phyloP scores from a whole-genome alignment of 2,797 vertebrate genomes.

The Huso huso region DNA sequence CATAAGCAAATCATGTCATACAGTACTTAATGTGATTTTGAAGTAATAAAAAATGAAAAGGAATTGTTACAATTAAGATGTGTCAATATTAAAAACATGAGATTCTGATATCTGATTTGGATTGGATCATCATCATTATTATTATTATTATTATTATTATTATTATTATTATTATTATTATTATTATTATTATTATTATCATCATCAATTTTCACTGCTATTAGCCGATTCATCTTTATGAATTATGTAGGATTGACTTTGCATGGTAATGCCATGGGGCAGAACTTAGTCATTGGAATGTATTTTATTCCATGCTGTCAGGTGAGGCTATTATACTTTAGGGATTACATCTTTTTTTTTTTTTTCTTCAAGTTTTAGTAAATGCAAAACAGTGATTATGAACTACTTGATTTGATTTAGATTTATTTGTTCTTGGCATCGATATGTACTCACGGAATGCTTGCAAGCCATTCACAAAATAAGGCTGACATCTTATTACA shows the following conservation, averaged over 20 bases:
- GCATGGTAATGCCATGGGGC: conserved; percentile 4
- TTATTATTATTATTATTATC: too few species aligned
- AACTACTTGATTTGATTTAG: conserved; percentile 20
- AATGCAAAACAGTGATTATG: conserved; percentile 20
- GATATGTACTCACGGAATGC: conserved; percentile 26
- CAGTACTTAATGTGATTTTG: too few species aligned
- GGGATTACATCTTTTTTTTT: neutral
- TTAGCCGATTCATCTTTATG: conserved; percentile 3
- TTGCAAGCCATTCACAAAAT: conserved; percentile 29
- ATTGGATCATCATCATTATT: too few species aligned
- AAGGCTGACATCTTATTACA: conserved; percentile 17
- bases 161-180: too few species aligned
- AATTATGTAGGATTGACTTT: conserved; percentile 9
- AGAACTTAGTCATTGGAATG: conserved; percentile 5
- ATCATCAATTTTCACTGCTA: neutral
- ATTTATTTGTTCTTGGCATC: conserved; percentile 17
- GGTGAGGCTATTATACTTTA: neutral
- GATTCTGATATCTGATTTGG: too few species aligned
- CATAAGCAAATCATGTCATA: too few species aligned
- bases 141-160: too few species aligned
- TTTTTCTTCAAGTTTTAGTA: neutral
- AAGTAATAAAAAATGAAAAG: too few species aligned
- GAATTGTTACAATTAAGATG: too few species aligned
- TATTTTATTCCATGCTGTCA: conserved; percentile 14
- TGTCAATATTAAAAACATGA: too few species aligned